Base-by-base conservation (phyloP, 35 echinoderm and acorn worm genomes). In the Patiria miniata region DNA sequence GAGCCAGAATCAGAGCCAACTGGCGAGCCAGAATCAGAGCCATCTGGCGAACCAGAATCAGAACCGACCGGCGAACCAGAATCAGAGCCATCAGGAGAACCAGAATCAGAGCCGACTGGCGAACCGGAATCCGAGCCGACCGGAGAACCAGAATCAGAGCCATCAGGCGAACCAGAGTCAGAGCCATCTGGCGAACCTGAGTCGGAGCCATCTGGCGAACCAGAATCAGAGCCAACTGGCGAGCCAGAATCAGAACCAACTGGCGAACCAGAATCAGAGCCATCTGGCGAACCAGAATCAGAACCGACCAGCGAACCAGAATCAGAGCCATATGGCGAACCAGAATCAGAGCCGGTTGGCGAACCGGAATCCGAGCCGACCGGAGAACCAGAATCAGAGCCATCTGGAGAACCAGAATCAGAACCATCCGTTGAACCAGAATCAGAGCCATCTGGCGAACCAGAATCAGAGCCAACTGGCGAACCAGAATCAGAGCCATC, bases 61-160 rank as follows among this genome's bases (percentile, higher is more conserved):
- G 81, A 93, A 80, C 86, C 91, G 23, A 38, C 61, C 3, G 0
- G 36, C 61, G 77, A 84, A 34, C 69, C 80, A 18, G 81, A 89
- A 80, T 37, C 79, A 32, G 60, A 90, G 51, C 58, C 56, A 50
- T 40, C 59, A 76, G 77, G 54, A 5, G 81, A 82, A 47, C 50
- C 79, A 1, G 88, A 83, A 83, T 32, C 58, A 68, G 73, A 83
- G 52, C 73, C 86, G 39, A 34, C 50, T 36, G 83, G 30, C 15
- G 90, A 92, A 81, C 86, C 77, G 7, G 90, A 92, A 81, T 37
- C 83, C 14, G 83, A 92, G 81, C 83, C 83, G 52, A 79, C 54
- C 22, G 23, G 38, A 32, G 88, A 90, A 79, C 42, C 82, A 50
- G 88, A 90, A 77, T 40, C 50, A 0, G 60, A 90, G 37, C 88